Percentiles rank a stretch among this genome's conserved stretches.
These are phyloP conservation scores for Theristicus caerulescens DNA, from an alignment of 2,113 vertebrate species.

Conservation along the genomic window DNA sequence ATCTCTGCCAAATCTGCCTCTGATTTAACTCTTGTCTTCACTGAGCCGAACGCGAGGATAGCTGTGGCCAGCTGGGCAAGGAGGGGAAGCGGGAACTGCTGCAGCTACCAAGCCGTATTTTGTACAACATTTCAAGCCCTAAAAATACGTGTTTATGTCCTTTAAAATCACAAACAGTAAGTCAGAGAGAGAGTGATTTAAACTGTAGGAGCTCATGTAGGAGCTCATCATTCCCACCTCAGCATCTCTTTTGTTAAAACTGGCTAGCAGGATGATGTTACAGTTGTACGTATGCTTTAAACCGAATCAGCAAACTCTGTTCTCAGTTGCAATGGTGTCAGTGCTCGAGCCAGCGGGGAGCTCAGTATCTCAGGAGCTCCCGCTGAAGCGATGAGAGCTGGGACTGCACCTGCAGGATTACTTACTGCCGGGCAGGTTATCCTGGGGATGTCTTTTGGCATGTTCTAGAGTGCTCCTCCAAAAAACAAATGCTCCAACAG, in stretches of 20 bases:
- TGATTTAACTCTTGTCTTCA: neutral
- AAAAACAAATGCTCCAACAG: neutral
- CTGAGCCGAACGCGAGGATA: neutral
- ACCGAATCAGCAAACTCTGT: neutral
- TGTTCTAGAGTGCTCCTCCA: neutral
- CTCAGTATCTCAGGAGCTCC: neutral
- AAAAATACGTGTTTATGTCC: neutral
- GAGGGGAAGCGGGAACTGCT: neutral
- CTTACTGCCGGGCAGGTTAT: neutral
- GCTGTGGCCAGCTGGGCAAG: neutral
- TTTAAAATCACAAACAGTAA: neutral
- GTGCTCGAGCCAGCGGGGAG: neutral
- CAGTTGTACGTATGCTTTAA: fast-evolving
- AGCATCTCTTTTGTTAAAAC: neutral
- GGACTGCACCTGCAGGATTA: neutral
- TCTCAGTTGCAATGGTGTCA: neutral
- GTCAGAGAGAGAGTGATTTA: neutral
- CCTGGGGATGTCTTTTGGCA: neutral
- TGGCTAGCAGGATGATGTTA: neutral
- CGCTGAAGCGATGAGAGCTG: neutral
- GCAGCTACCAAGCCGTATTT: neutral
- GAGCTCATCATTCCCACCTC: neutral
- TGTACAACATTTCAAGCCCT: neutral
- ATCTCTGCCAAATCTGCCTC: neutral
- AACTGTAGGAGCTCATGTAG: neutral